Conservation (phyloP, 1,140 invertebrate species). For the Procambarus clarkii region DNA sequence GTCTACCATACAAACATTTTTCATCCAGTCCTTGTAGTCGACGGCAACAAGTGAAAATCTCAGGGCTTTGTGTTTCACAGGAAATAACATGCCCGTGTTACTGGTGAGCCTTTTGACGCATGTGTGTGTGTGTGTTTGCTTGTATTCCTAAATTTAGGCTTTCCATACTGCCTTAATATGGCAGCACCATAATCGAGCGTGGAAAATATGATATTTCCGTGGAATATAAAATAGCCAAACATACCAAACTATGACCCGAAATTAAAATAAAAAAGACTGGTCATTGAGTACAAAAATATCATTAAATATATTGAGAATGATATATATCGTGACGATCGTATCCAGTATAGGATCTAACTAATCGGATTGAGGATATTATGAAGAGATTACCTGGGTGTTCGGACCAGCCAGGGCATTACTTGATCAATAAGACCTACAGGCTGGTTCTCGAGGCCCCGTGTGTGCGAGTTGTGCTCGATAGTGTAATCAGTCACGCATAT, state of each 20-base stretch:
- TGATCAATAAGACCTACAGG: background rate
- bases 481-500: too few species aligned
- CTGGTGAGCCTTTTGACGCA: background rate
- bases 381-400: background rate
- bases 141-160: too few species aligned
- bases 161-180: too few species aligned
- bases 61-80: background rate
- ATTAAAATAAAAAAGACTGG: too few species aligned
- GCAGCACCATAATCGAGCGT: too few species aligned
- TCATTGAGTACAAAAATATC: too few species aligned
- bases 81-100: background rate
- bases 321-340: background rate
- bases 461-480: too few species aligned
- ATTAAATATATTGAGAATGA: background rate
- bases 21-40: background rate
- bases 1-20: background rate
- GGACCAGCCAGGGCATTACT: background rate
- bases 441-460: background rate
- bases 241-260: too few species aligned
- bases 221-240: too few species aligned
- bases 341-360: background rate
- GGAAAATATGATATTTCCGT: too few species aligned
- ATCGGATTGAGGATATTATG: conserved; percentile 1
- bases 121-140: too few species aligned
- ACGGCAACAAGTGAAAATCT: background rate